Evolutionary conservation across 2,888 invertebrate genomes (phyloP).

Genomic region (Myopa tessellatipennis): DNA sequence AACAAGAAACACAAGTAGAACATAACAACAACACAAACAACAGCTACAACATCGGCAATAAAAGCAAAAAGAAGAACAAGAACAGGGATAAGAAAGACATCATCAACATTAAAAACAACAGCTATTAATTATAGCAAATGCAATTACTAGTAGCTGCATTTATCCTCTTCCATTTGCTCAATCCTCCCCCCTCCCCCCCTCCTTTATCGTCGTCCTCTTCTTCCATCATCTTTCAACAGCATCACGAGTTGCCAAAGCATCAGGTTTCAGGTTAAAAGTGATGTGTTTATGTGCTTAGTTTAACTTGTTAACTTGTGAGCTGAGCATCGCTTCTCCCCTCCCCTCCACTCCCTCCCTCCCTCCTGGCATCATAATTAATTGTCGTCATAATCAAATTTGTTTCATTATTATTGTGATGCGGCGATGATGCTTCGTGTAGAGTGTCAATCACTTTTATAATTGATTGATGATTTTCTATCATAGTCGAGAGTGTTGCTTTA

Average conservation of each 20-base stretch:
- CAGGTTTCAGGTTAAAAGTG: no score
- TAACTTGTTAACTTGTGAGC: not conserved
- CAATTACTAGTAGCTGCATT: constrained; percentile 8
- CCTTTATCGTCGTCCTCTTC: not conserved
- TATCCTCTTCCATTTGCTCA: not conserved
- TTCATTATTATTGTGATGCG: constrained; percentile 17
- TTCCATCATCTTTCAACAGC: not conserved
- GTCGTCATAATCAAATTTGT: constrained; percentile 37
- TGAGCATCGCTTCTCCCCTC: no score
- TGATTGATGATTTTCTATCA: constrained; percentile 30
- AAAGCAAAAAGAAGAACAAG: not conserved
- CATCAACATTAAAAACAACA: constrained; percentile 56
- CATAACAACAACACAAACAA: constrained; percentile 60
- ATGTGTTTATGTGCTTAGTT: not conserved
- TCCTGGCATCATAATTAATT: constrained; percentile 27
- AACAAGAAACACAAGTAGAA: constrained; percentile 61
- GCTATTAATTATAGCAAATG: constrained; percentile 33
- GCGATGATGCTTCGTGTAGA: not conserved
- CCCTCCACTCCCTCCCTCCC: not conserved
- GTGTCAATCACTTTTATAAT: constrained; percentile 15
- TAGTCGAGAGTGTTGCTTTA: constrained; percentile 9
- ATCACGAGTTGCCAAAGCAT: not conserved
- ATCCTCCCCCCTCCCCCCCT: not conserved
- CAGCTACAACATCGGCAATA: constrained; percentile 39
- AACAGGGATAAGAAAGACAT: constrained; percentile 35